A percentile compares a stretch with the other conserved stretches of the same genome.
These are phyloP conservation scores for Elaphurus davidianus DNA, from an alignment of 2,113 vertebrate genomes.

Conservation along the genomic window DNA sequence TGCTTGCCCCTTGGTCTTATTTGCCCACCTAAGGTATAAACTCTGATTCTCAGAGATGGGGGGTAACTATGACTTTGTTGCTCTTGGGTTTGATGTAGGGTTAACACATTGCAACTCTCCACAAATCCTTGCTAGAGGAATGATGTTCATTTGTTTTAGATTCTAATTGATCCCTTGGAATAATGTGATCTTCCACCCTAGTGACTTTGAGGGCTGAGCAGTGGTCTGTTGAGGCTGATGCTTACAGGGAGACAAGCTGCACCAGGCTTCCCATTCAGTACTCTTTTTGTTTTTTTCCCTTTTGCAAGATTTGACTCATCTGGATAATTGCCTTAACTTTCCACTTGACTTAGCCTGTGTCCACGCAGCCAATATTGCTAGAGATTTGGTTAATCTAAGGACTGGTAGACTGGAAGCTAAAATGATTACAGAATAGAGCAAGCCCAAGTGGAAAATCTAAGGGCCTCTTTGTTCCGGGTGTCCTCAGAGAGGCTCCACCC, in stretches of 20 bases:
- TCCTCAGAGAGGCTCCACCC: not conserved
- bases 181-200: not conserved
- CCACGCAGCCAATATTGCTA: not conserved
- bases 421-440: not conserved
- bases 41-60: not conserved
- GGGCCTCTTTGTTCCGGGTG: slow-evolving; percentile 34
- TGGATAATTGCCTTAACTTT: slow-evolving; percentile 40
- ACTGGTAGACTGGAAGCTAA: not conserved
- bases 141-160: not conserved
- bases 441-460: not conserved
- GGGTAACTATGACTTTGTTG: not conserved
- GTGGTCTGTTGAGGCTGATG: not conserved
- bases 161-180: not conserved
- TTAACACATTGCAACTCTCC: not conserved
- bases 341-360: slow-evolving; percentile 29
- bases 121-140: not conserved
- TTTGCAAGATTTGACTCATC: slow-evolving; percentile 1
- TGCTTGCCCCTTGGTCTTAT: not conserved
- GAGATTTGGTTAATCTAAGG: not conserved
- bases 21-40: not conserved
- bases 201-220: not conserved
- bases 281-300: not conserved
- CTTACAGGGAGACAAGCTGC: not conserved
- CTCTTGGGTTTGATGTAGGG: not conserved
- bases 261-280: not conserved